Evolutionary conservation across 2,888 invertebrate species (phyloP).

Genomic region (Cyrtodaria siliqua): DNA sequence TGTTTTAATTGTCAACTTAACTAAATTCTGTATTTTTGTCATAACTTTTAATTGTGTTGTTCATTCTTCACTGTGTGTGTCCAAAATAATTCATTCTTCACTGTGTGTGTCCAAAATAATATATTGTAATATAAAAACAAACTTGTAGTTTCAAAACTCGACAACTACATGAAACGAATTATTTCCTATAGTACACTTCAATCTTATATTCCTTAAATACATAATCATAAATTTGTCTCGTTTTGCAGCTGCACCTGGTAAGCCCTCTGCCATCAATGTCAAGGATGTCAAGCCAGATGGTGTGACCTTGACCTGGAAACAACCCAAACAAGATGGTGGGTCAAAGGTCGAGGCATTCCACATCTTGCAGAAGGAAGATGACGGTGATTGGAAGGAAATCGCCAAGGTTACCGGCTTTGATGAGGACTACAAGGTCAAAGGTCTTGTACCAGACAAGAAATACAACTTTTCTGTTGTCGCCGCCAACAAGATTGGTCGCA

Average conservation of each 20-base stretch:
- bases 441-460: conserved; percentile 77
- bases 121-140: no score
- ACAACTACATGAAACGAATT: no score
- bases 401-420: conserved; percentile 92
- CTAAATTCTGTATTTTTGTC: no score
- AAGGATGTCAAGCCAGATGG: conserved; percentile 72
- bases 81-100: no score
- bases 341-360: conserved; percentile 83
- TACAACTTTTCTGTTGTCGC: conserved; percentile 84
- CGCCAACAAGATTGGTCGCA: conserved; percentile 81
- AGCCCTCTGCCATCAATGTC: conserved; percentile 69
- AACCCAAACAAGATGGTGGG: conserved; percentile 85
- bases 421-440: conserved; percentile 76
- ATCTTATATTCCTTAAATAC: neutral
- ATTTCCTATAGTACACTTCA: neutral
- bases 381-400: conserved; percentile 93
- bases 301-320: conserved; percentile 84
- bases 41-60: no score
- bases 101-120: no score
- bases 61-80: no score
- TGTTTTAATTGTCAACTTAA: no score
- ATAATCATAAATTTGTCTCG: neutral
- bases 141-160: no score
- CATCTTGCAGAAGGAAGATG: conserved; percentile 88
- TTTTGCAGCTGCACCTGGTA: conserved; percentile 76